Evolutionary conservation across 2,888 invertebrate genomes (phyloP), one percentile per base, ranked within the genome.

Genomic region (Oligia strigilis): DNA sequence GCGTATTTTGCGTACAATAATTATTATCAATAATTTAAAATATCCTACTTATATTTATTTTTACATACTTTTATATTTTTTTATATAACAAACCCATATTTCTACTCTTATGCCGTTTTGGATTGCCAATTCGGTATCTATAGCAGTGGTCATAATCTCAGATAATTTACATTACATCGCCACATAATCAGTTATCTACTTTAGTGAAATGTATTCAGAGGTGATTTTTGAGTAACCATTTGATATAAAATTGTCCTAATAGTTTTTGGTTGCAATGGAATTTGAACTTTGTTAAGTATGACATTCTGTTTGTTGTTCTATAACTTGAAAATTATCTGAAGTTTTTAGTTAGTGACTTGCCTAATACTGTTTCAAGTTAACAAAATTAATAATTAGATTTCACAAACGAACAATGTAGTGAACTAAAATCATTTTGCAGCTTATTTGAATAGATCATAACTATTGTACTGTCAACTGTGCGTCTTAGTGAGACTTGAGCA

Each of bases 361-460:
- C 43, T 17, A 55, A 74, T 62, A 6, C 29, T 70, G 46, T 58
- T 46, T 36, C 36, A 81, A 64, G 46, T 58, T 64, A 49, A 23
- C 23, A 14, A 80, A 67, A 67, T 62, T 19, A 46, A 40, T 43
- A 29, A 69, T 75, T 49, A 13, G n/a, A 66, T 66, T 75, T 60
- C n/a, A 60, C 43, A 70, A 70, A 36, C 4, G 11, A 75, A 81
- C 49, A 75, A 52, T 64, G 40, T 3, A 17, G 14, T 65, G 6
- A 71, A 75, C 19, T n/a, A 36, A 36, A 66, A 75, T 66, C 2
- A 77, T 75, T 77, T 40, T 40, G 29, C 49, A 70, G 46, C 29
- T 55, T 69, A 69, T 77, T 29, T 76, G 4, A 66, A 49, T 49
- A 66, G 40, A 36, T 77, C 14, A 66, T 46, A 11, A 2, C 3